phyloP scores from a whole-genome alignment of 2,113 vertebrate species.

The Peucedramus taeniatus region DNA sequence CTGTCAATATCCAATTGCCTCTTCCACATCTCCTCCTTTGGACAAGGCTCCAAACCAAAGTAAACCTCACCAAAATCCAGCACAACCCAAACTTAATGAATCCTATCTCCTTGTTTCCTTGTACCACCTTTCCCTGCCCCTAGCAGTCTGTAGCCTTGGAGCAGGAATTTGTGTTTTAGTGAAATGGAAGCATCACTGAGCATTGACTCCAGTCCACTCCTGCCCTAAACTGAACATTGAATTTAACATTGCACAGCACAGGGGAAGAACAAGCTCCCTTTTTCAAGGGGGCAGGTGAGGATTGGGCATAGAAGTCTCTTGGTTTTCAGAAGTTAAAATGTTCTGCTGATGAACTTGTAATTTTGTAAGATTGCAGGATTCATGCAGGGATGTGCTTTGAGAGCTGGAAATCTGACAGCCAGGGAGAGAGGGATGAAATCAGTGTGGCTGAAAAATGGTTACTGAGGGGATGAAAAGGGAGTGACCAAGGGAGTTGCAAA shows the following conservation, averaged over 20 bases:
- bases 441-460: neutral
- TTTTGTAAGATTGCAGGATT: neutral
- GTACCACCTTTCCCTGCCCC: neutral
- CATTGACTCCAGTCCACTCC: neutral
- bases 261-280: neutral
- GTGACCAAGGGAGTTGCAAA: neutral
- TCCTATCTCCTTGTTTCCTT: neutral
- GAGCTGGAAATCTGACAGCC: neutral
- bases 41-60: neutral
- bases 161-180: neutral
- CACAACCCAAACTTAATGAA: neutral
- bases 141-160: neutral
- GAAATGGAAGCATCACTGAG: neutral
- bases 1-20: neutral
- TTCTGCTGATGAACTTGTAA: neutral
- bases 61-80: neutral
- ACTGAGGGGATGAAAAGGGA: neutral
- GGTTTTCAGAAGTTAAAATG: neutral
- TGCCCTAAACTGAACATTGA: neutral
- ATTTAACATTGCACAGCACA: neutral
- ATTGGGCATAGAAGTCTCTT: fast-evolving
- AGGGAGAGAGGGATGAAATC: neutral
- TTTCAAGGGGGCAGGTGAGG: neutral
- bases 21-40: neutral
- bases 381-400: neutral